Conservation (phyloP, 30 jellyfish, hydroid and myxozoan species). For the Turritopsis rubra region DNA sequence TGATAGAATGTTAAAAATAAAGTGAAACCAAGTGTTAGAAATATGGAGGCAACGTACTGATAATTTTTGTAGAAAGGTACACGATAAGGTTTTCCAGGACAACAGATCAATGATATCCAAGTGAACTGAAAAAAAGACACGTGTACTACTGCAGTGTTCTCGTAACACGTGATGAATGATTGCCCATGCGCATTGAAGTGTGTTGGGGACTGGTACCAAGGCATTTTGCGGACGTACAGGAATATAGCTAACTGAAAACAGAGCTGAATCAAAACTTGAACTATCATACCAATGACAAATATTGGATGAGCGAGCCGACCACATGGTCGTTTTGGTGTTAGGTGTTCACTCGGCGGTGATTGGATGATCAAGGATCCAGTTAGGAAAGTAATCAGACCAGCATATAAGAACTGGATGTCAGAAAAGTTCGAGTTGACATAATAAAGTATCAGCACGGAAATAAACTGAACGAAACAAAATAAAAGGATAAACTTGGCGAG, state of each 20-base stretch:
- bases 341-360: slow-evolving; percentile 10
- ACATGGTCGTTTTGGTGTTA: slow-evolving; percentile 21
- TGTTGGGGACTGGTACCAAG: slow-evolving; percentile 43
- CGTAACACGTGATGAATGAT: slow-evolving; percentile 9
- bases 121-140: slow-evolving; percentile 6
- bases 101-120: slow-evolving; percentile 7
- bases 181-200: background rate
- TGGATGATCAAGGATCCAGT: slow-evolving; percentile 6
- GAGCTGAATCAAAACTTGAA: slow-evolving; percentile 12
- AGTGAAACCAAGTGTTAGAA: background rate
- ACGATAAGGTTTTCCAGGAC: slow-evolving; percentile 31
- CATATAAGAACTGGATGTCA: slow-evolving; percentile 19
- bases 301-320: slow-evolving; percentile 35
- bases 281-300: background rate
- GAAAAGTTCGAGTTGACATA: slow-evolving; percentile 9
- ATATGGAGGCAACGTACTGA: background rate
- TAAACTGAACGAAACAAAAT: slow-evolving; percentile 35
- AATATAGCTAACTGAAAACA: slow-evolving; percentile 1
- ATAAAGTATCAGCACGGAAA: slow-evolving; percentile 27
- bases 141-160: slow-evolving; percentile 16
- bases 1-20: background rate
- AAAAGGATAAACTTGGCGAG: slow-evolving; percentile 25
- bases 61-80: slow-evolving; percentile 21
- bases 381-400: background rate
- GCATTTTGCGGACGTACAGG: background rate